phyloP scores from a whole-genome alignment of 2,888 invertebrate species.

The Melipona beecheii region DNA sequence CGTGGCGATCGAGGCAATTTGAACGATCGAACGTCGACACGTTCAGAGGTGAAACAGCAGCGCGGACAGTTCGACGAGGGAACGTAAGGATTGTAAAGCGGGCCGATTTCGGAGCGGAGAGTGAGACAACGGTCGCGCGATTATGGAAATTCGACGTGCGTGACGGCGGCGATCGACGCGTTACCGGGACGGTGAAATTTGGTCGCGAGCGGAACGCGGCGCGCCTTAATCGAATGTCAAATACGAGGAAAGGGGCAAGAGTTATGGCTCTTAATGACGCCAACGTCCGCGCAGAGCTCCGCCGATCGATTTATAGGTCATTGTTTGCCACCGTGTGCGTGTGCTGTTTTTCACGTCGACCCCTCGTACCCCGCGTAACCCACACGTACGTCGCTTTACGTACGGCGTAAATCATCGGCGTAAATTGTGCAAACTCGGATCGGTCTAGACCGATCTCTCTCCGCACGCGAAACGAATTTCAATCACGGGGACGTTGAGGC shows the following conservation, averaged over 20 bases:
- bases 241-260: conserved; percentile 61
- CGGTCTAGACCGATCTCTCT: neutral
- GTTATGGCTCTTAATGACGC: conserved; percentile 67
- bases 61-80: conserved; percentile 16
- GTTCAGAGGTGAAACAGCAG: neutral
- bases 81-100: conserved; percentile 17
- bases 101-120: conserved; percentile 17
- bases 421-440: conserved; percentile 21
- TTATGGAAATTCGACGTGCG: conserved; percentile 47
- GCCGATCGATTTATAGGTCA: conserved; percentile 65
- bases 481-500: neutral
- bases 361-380: too few relatives aligned
- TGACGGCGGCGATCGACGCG: conserved; percentile 36
- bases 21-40: neutral
- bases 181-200: conserved; percentile 38
- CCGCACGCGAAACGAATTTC: conserved; percentile 27
- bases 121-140: conserved; percentile 35
- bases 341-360: conserved; percentile 30
- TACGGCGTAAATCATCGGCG: conserved; percentile 25
- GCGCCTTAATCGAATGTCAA: conserved; percentile 72
- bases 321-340: conserved; percentile 42
- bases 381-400: neutral
- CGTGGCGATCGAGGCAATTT: neutral
- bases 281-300: conserved; percentile 40
- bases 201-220: conserved; percentile 26